Evolutionary conservation across 2,888 invertebrate genomes (phyloP).

Genomic region (Mactromeris polynyma): DNA sequence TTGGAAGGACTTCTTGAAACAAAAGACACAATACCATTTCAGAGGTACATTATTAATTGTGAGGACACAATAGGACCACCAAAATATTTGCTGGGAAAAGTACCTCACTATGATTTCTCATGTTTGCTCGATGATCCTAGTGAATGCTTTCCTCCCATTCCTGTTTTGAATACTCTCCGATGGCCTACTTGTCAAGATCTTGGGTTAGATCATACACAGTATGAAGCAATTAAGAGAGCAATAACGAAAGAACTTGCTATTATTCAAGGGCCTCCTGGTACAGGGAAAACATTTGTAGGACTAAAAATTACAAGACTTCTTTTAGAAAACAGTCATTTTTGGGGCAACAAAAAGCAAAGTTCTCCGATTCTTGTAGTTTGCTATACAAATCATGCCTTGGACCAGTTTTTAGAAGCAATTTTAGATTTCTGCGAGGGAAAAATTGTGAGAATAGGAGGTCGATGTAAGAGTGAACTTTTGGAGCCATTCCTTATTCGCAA

Average conservation of each 20-base stretch:
- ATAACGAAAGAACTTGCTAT: conserved; percentile 84
- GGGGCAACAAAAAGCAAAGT: conserved; percentile 80
- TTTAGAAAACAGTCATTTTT: conserved; percentile 89
- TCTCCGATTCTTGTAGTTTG: conserved; percentile 85
- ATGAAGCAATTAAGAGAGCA: conserved; percentile 81
- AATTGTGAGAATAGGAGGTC: conserved; percentile 84
- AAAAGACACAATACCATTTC: conserved; percentile 80
- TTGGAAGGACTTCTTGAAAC: conserved; percentile 91
- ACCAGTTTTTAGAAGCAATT: conserved; percentile 85
- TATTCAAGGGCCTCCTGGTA: conserved; percentile 92
- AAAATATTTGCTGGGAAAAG: conserved; percentile 66
- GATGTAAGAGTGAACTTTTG: conserved; percentile 77
- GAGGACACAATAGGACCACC: conserved; percentile 73
- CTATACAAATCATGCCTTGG: conserved; percentile 87
- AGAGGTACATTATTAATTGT: conserved; percentile 77
- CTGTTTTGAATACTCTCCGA: conserved; percentile 60
- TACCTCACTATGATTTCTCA: conserved; percentile 61
- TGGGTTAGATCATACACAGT: conserved; percentile 77
- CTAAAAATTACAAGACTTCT: conserved; percentile 91
- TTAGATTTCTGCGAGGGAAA: conserved; percentile 62
- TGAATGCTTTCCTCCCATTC: not conserved
- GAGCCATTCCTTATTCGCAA: conserved; percentile 69
- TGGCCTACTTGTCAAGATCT: conserved; percentile 71
- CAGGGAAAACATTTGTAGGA: conserved; percentile 94
- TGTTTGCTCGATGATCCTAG: conserved; percentile 35